A percentile compares a stretch with the other conserved stretches of the same genome.
Evolutionary conservation across 2,888 invertebrate species (phyloP).

Genomic region (Epinotia ramella): DNA sequence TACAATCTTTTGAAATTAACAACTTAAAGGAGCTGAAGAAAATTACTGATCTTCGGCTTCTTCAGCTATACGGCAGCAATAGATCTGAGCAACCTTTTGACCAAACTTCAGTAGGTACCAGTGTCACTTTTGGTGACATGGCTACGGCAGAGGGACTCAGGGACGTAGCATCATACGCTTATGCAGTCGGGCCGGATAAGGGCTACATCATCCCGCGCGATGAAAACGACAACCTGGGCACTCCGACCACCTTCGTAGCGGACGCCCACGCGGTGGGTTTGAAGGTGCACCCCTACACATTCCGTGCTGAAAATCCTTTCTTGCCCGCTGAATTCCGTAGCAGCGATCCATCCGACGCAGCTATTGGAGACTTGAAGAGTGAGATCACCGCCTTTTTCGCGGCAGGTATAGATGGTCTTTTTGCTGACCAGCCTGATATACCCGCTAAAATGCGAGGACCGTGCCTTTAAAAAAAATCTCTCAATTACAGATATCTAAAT

Average conservation of each 20-base stretch:
- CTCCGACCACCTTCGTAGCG: conserved; percentile 66
- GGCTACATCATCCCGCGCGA: conserved; percentile 71
- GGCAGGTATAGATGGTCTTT: conserved; percentile 75
- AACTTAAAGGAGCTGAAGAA: conserved; percentile 72
- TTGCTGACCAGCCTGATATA: conserved; percentile 76
- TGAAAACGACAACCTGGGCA: conserved; percentile 61
- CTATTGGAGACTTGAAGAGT: conserved; percentile 66
- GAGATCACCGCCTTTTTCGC: conserved; percentile 68
- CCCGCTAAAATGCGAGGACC: conserved; percentile 61
- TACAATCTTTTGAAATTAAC: conserved; percentile 77
- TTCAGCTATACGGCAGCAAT: conserved; percentile 66
- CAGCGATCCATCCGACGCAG: conserved; percentile 56
- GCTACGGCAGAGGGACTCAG: conserved; percentile 71
- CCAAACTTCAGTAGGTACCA: conserved; percentile 61
- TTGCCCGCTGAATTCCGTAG: conserved; percentile 71
- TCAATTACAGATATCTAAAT: background rate
- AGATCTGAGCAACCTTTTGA: conserved; percentile 65
- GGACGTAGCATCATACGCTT: conserved; percentile 73
- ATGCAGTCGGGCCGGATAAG: conserved; percentile 77
- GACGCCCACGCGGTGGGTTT: conserved; percentile 73
- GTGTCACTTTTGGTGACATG: conserved; percentile 73
- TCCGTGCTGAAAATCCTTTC: conserved; percentile 72
- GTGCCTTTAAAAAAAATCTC: conserved; percentile 50
- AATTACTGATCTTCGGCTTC: conserved; percentile 69
- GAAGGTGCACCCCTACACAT: conserved; percentile 78